Evolutionary conservation across 2,888 invertebrate genomes (phyloP).

Genomic region (Nemotelus nigrinus): DNA sequence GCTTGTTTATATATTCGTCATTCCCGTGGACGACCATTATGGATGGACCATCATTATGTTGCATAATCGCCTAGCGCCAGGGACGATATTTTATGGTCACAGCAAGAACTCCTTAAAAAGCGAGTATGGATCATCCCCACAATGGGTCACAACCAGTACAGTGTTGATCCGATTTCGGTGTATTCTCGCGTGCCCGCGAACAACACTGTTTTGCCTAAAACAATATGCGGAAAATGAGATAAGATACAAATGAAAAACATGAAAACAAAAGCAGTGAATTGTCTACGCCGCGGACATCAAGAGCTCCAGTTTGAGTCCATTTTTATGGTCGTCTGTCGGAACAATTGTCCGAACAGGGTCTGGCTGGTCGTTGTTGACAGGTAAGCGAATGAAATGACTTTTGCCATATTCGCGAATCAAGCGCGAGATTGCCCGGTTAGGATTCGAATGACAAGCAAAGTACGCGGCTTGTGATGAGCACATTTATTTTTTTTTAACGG

Average conservation of each 20-base stretch:
- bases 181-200: neutral
- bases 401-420: neutral
- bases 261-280: neutral
- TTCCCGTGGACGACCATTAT: neutral
- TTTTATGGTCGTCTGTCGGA: constrained; percentile 25
- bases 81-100: constrained; percentile 33
- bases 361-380: constrained; percentile 10
- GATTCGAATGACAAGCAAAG: constrained; percentile 8
- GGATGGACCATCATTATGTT: neutral
- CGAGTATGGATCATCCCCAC: constrained; percentile 27
- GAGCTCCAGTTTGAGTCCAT: constrained; percentile 20
- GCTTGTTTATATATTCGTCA: constrained; percentile 3
- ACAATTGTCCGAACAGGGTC: constrained; percentile 1
- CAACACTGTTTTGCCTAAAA: constrained; percentile 27
- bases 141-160: neutral
- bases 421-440: neutral
- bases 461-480: too few relatives aligned
- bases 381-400: neutral
- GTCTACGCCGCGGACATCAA: neutral
- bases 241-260: constrained; percentile 23
- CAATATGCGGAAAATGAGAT: constrained; percentile 26
- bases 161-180: constrained; percentile 21
- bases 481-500: too few relatives aligned
- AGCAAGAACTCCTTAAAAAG: constrained; percentile 16
- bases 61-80: constrained; percentile 34